Evolutionary conservation across 2,113 vertebrate species (phyloP), one percentile per base, ranked within the genome.

Genomic region (Spheniscus mendiculus): DNA sequence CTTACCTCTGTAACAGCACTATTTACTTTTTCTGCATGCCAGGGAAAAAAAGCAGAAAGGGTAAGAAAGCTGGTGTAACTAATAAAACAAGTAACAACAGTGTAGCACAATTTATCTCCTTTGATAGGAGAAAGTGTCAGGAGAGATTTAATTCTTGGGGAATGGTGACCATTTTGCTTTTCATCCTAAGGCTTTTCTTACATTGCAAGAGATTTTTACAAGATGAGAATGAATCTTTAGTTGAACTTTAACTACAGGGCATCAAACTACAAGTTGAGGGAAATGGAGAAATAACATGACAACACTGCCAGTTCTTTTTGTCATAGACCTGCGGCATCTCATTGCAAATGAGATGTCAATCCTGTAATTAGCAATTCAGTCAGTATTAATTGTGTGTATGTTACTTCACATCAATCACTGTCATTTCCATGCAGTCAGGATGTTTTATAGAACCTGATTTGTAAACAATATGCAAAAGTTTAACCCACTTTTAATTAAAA

Each of bases 391-490:
- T 74, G 67, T 89, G 86, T 80, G 82, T 58, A 40, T 88, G 85
- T 52, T 94, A 81, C 71, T 90, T 83, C 36, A 63, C 86, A 94
- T 96, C 86, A 90, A 87, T 96, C 94, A 81, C 77, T 92, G 95
- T 50, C 83, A 88, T 90, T 97, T 89, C 80, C 65, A 32, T 9
- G 55, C 27, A 79, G 47, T 59, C 92, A 93, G 83, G 92, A 94
- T 92, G 88, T 91, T 88, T 95, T 88, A 56, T 19, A 67, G 38
- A 95, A 78, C 50, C n/a, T 63, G 59, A 92, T 84, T 93, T 90
- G 95, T 93, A 97, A 97, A 96, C 88, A 96, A 94, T 65, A 74
- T 67, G 47, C 59, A 65, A 79, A 92, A 86, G 59, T 91, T 92
- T 88, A 93, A 59, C 83, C 49, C 38, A 83, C 69, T 87, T 95